Evolutionary conservation across 1,140 invertebrate genomes (phyloP).

Genomic region (Tetraneura akinire): DNA sequence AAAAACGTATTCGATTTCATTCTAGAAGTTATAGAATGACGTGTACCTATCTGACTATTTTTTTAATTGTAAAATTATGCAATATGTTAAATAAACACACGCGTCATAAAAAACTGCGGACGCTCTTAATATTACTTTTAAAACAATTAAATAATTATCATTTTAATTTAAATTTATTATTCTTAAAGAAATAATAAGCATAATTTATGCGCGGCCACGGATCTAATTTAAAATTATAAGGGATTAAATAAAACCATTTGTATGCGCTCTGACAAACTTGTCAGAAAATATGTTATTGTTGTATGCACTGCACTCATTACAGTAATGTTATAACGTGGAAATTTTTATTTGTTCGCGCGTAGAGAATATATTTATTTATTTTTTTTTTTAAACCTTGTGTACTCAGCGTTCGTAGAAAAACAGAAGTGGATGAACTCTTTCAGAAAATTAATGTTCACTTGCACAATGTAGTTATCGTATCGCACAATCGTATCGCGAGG

Average conservation of each 20-base stretch:
- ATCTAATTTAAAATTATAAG: conserved; percentile 13
- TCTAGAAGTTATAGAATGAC: no score
- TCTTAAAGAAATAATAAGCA: not conserved
- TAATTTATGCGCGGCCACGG: not conserved
- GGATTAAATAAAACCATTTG: conserved; percentile 1
- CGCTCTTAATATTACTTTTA: not conserved
- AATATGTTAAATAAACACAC: no score
- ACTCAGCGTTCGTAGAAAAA: no score
- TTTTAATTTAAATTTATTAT: not conserved
- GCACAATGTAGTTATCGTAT: no score
- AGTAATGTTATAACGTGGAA: not conserved
- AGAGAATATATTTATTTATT: not conserved
- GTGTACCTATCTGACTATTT: no score
- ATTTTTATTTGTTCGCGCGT: not conserved
- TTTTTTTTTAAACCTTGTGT: no score
- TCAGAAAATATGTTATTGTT: not conserved
- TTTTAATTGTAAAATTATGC: no score
- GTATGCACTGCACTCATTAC: not conserved
- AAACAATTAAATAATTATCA: conserved; percentile 4
- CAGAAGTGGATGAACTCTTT: no score
- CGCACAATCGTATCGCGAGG: no score
- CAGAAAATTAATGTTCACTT: no score
- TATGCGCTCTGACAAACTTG: not conserved
- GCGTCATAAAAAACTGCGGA: no score
- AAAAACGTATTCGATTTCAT: no score